Conservation (phyloP, 1,140 invertebrate species). For the Thalassaphorura encarpata region DNA sequence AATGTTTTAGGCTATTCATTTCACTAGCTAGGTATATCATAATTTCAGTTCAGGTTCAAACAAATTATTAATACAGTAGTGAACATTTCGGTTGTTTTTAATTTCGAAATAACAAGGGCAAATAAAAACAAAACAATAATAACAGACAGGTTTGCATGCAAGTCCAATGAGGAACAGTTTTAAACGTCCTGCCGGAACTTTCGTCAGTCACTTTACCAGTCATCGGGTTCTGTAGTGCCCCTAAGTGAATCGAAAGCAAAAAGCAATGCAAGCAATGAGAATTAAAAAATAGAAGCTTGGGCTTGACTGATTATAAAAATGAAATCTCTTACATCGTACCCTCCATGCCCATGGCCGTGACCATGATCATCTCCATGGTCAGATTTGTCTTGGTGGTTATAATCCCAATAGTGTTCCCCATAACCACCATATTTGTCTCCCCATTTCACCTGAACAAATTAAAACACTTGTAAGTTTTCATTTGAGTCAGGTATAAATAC, state of each 20-base stretch:
- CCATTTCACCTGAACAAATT: slow-evolving; percentile 60
- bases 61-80: neutral
- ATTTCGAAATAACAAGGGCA: neutral
- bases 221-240: slow-evolving; percentile 34
- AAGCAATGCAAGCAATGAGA: no score
- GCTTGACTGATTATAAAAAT: no score
- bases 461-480: neutral
- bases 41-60: no score
- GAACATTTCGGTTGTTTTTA: neutral
- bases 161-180: no score
- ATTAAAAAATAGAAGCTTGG: no score
- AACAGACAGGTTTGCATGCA: neutral
- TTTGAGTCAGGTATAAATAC: no score
- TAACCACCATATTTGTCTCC: slow-evolving; percentile 72
- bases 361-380: neutral
- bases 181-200: slow-evolving; percentile 28
- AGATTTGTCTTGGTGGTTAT: slow-evolving; percentile 29
- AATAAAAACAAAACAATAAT: neutral
- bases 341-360: slow-evolving; percentile 2
- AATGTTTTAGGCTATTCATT: no score
- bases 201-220: slow-evolving; percentile 32
- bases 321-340: no score
- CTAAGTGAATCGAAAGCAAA: no score
- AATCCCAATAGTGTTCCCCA: slow-evolving; percentile 70
- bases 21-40: no score